Evolutionary conservation across 2,113 vertebrate genomes (phyloP), one percentile per base, ranked within the genome.

Genomic region (Cebidichthys violaceus): DNA sequence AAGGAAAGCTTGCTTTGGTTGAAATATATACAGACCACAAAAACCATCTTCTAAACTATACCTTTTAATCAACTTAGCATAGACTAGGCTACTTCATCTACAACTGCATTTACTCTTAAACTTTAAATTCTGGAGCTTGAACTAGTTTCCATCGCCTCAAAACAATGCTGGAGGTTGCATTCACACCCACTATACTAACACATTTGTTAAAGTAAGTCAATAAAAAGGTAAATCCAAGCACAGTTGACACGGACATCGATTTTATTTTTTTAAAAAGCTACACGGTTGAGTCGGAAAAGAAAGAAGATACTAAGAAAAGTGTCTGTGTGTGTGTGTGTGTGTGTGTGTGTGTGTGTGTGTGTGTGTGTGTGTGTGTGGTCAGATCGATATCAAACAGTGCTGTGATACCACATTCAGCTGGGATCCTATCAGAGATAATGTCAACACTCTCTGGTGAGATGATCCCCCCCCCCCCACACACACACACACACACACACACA

Each of bases 391-490:
- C 74, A 88, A 88, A 87, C 83, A 79, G 78, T 82, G 84, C 70
- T 77, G 80, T 90, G 89, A 85, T 88, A 89, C 87, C 80, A 87
- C 85, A 77, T 89, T 92, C 84, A 88, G 78, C 83, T 82, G 82
- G 68, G 85, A 86, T 77, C 89, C 86, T 86, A 91, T 89, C 84
- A 90, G 81, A 88, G 81, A 87, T 90, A 93, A 94, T 92, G 91
- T 90, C 90, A 93, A 64, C 82, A 87, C 64, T 73, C 83, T 89
- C 88, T 77, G 69, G 81, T 83, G 91, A 92, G 86, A 86, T 76
- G 77, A 59, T 84, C 71, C 75, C 60, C 57, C 15, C 47, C 50
- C 43, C 20, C 81, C 57, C 54, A 70, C 72, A 54, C 70, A 67
- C 73, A 75, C 75, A 76, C 70, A 79, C 80, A 85, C 67, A 78